Percentiles rank a stretch among this genome's conserved stretches.
These are phyloP conservation scores for Pterois miles DNA, from an alignment of 2,797 vertebrate species.

Conservation along the genomic window DNA sequence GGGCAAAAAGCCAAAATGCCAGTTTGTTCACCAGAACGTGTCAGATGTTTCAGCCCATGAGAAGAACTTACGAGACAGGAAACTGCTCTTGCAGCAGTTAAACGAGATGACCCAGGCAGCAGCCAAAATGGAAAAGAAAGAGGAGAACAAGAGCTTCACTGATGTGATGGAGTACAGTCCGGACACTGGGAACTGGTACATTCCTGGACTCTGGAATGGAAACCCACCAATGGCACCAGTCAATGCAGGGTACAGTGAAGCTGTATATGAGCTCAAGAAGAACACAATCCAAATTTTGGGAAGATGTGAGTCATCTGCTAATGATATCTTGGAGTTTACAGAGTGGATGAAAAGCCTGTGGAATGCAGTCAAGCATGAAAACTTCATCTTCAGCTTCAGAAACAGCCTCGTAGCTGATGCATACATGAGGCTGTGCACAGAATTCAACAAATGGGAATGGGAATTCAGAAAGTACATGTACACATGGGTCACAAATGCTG, in stretches of 20 bases:
- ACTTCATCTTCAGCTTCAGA: conserved; percentile 82
- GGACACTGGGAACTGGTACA: conserved; percentile 83
- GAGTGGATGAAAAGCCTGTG: conserved; percentile 81
- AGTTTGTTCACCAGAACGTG: conserved; percentile 83
- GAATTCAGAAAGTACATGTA: conserved; percentile 65
- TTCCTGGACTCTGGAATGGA: conserved; percentile 87
- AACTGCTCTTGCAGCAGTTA: conserved; percentile 70
- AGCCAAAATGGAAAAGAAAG: conserved; percentile 77
- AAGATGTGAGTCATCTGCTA: conserved; percentile 47
- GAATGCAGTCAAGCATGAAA: conserved; percentile 78
- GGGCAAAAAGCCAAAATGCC: conserved; percentile 74
- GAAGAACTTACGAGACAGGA: conserved; percentile 74
- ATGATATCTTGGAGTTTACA: conserved; percentile 71
- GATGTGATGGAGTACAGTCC: conserved; percentile 76
- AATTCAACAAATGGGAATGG: conserved; percentile 77
- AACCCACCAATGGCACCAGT: conserved; percentile 86
- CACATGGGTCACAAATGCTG: conserved; percentile 48
- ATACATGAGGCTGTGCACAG: conserved; percentile 66
- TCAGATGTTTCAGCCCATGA: conserved; percentile 77
- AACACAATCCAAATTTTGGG: conserved; percentile 74
- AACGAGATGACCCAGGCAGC: conserved; percentile 76
- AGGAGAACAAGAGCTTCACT: conserved; percentile 64
- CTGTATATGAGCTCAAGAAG: conserved; percentile 82
- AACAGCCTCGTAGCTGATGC: conserved; percentile 79
- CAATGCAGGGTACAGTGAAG: conserved; percentile 83